Evolutionary conservation across 2,888 invertebrate genomes (phyloP).

Genomic region (Acanthosepion esculentum): DNA sequence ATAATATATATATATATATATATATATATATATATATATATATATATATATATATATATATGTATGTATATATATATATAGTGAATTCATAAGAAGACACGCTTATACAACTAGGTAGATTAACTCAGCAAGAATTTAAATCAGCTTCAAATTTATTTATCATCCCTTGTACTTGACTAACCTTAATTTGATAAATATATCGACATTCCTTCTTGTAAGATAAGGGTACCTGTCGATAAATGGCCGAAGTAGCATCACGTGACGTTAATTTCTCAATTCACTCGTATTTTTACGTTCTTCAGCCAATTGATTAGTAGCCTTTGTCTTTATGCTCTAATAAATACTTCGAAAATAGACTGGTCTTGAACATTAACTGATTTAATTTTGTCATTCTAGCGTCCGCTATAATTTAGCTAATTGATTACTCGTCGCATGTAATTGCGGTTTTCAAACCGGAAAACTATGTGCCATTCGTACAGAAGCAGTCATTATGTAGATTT

Average conservation of each 20-base stretch:
- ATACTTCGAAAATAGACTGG: not conserved
- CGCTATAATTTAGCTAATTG: not conserved
- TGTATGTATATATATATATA: too few relatives aligned
- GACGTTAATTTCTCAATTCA: not conserved
- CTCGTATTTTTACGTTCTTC: not conserved
- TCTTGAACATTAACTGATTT: not conserved
- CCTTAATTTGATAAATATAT: too few relatives aligned
- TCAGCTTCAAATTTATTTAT: too few relatives aligned
- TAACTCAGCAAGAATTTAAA: too few relatives aligned
- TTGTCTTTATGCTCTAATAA: slow-evolving; percentile 7
- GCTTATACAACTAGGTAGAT: too few relatives aligned
- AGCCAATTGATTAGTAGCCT: not conserved
- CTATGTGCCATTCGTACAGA: not conserved
- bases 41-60: too few relatives aligned
- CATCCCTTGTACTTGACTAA: too few relatives aligned
- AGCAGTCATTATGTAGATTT: not conserved
- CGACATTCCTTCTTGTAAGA: too few relatives aligned
- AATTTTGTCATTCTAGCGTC: not conserved
- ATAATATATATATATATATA: too few relatives aligned
- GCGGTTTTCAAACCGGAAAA: not conserved
- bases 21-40: too few relatives aligned
- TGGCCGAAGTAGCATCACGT: not conserved
- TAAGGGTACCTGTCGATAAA: too few relatives aligned
- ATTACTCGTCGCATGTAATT: not conserved
- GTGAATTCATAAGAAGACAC: too few relatives aligned